Evolutionary conservation across 2,113 vertebrate species (phyloP), one percentile per base, ranked within the genome.

Genomic region (human): DNA sequence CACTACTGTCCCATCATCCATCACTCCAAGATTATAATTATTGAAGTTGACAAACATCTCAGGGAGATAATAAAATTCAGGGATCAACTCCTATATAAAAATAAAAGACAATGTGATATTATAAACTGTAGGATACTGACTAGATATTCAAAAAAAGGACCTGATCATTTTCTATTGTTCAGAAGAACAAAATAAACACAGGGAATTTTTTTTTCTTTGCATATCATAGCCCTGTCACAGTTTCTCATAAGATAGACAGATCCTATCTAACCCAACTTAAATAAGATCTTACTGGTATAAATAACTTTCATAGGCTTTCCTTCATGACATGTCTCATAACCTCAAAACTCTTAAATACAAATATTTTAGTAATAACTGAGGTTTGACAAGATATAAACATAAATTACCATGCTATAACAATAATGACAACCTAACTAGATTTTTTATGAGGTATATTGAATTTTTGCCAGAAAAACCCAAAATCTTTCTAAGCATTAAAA

Each of bases 41-140:
- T 99, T 99, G 98, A 99, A 98, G 97, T 99, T 99, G 98, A 99
- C 99, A 98, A 99, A 99, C 99, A 99, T 99, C 99, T 99, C 99
- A 82, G 99, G 99, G 94, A 99, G 99, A 98, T 99, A 99, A 99
- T 99, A 99, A 99, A 99, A 99, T 99, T 99, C 99, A 96, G 99
- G 99, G 97, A 99, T 99, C 99, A 99, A 98, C 97, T 99, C 99
- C 99, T 99, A 98, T 57, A 95, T 91, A 97, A 96, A 98, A 98
- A 98, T 94, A 93, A 98, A 98, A 98, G 95, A 97, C 73, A 98
- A 96, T 92, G 52, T 75, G 90, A 86, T 10, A 72, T 86, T 97
- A 98, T 76, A 94, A 98, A 98, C 89, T 94, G 95, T 68, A 96
- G 23, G 61, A 94, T 87, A 93, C 2, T 70, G 22, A 82, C 48